Base-by-base conservation (phyloP, 2,888 invertebrate species). In the Endotricha flammealis region DNA sequence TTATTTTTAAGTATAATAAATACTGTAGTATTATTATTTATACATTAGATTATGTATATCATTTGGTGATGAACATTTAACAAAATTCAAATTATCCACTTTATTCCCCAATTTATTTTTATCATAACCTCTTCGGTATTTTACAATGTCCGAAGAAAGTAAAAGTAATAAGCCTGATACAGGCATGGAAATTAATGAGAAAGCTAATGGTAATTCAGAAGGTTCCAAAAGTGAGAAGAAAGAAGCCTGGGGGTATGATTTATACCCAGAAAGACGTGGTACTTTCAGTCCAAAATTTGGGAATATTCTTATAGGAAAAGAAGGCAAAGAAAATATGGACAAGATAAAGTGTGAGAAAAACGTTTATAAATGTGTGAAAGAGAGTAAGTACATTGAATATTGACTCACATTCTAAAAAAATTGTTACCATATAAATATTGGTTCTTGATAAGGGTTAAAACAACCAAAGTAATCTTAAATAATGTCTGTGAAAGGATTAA, bases 191-290 rank as follows among this genome's bases (percentile, higher is more conserved):
- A 22, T 42, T 9, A 50, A 39, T 32, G 12, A n/a, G 29, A 43
- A 42, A 20, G 41, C 44, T 22, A 42, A 23, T 28, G 41, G 34
- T 1, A 49, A 17, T 8, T 34, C 44, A 39, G 40, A 44, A 2
- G 50, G 34, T 20, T 8, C 30, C 22, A 41, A 46, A 7, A 30
- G 29, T 3, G 54, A 62, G 14, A 71, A 70, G 31, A 56, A 70
- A 16, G 77, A 81, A 42, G 57, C 85, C 4, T 93, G 92, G 92
- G 93, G 93, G 39, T 93, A 92, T 61, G 93, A 95, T 78, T 82
- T 95, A 42, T 96, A 95, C 65, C 96, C 96, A 0, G 94, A 95
- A 70, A 88, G 96, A 53, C 88, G 91, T 56, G 91, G 92, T 0
- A 75, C 87, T 20, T 89, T 85, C 51, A 86, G 88, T 43, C 85